Base-by-base conservation (phyloP, 1,140 invertebrate genomes). In the Matsumurasca onukii region DNA sequence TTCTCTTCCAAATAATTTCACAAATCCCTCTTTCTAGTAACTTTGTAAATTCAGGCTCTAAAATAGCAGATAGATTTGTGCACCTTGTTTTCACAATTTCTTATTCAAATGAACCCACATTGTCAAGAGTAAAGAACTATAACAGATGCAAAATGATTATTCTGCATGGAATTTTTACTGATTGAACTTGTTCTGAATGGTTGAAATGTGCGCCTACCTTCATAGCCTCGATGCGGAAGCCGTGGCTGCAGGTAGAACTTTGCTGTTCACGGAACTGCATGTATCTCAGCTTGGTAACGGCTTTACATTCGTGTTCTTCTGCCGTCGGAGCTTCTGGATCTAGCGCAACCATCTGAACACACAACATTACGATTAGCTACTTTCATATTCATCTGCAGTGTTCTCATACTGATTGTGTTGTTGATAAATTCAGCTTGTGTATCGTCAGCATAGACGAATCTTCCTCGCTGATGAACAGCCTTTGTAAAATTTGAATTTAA, bases 141-240 rank as follows among this genome's bases (percentile, higher is more conserved):
- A n/a, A n/a, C n/a, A n/a, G n/a, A n/a, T n/a, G n/a, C n/a, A n/a
- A n/a, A n/a, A n/a, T n/a, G n/a, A n/a, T n/a, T n/a, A n/a, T n/a
- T n/a, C n/a, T n/a, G n/a, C n/a, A n/a, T n/a, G n/a, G n/a, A n/a
- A n/a, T n/a, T n/a, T n/a, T n/a, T n/a, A n/a, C n/a, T n/a, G n/a
- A n/a, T n/a, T n/a, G n/a, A n/a, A n/a, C n/a, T n/a, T n/a, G n/a
- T n/a, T n/a, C n/a, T n/a, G n/a, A n/a, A n/a, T n/a, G n/a, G n/a
- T n/a, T 69, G 22, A 67, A 52, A 30, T 59, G 65, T 22, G 57
- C 20, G 73, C 75, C 76, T 77, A 89, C 87, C 80, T 97, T 97
- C 79, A 98, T 90, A 24, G 95, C 97, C 81, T 99, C 97, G 71
- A 99, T 97, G 70, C 97, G 82, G 78, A 99, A 99, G 0, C 96